Evolutionary conservation across 1,140 invertebrate species (phyloP), one percentile per base, ranked within the genome.

Genomic region (Aethina tumida): DNA sequence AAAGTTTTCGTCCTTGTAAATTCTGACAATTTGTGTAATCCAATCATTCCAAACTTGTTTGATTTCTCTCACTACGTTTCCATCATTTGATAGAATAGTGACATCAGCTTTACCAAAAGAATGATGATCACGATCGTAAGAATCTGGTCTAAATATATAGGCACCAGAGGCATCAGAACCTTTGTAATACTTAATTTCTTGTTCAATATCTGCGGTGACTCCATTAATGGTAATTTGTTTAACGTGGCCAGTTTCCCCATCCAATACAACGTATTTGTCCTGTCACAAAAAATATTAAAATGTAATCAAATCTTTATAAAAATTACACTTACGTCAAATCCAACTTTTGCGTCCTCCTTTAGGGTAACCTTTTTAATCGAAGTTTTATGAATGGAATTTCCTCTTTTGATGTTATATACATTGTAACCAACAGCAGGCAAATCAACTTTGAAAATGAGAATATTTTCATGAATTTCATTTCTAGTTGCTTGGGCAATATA

Each of bases 81-180:
- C 89, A 73, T 59, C 45, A 35, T 47, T 27, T 10, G 12, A 27
- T n/a, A 38, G 18, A 26, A 44, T 31, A 12, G 32, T 17, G 9
- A 27, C 15, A 13, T 18, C 40, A n/a, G 28, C 22, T 29, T 8
- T 33, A 18, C 68, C 52, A 2, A 27, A 17, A 5, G 6, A 47
- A 27, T 14, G 39, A 49, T 3, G 25, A 47, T 49, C 3, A 49
- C 27, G 4, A 55, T 53, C 8, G 54, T 53, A 9, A 64, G 45
- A 28, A 8, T 39, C 28, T 15, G 88, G 87, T 22, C 87, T 69
- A 60, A 94, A 93, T 26, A 89, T 81, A 49, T 93, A 93, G 0
- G 89, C 86, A 1, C 88, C 88, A 0, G 83, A 85, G 0, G 81
- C 53, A 5, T 70, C 67, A 29, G 62, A 58, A 0, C 70, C 71